These are phyloP conservation scores for Gymnoscelis rufifasciata DNA, from an alignment of 2,888 invertebrate species.

Conservation along the genomic window DNA sequence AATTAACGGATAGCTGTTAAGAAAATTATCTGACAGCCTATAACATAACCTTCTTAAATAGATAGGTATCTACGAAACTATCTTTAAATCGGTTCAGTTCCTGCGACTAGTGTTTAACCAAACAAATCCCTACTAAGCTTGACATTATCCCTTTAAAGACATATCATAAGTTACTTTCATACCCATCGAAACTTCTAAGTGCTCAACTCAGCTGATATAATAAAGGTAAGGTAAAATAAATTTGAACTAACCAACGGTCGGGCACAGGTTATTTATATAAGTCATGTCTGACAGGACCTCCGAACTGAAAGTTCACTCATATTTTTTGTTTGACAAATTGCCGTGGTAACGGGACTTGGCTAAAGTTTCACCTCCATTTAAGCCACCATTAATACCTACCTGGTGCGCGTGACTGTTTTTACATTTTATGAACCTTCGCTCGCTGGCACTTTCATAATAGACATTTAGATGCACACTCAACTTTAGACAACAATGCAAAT, in stretches of 20 bases:
- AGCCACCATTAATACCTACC: slow-evolving; percentile 62
- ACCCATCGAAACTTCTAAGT: slow-evolving; percentile 29
- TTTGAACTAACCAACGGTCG: slow-evolving; percentile 45
- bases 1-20: no score
- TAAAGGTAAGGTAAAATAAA: slow-evolving; percentile 47
- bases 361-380: slow-evolving; percentile 73
- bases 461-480: slow-evolving; percentile 11
- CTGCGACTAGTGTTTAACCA: no score
- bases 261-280: slow-evolving; percentile 65
- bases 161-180: neutral
- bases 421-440: slow-evolving; percentile 41
- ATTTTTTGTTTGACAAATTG: slow-evolving; percentile 77
- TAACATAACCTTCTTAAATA: no score
- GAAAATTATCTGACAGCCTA: no score
- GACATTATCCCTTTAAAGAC: no score
- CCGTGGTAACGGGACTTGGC: slow-evolving; percentile 69
- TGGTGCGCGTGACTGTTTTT: slow-evolving; percentile 51
- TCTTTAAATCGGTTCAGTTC: no score
- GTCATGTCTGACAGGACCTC: slow-evolving; percentile 65
- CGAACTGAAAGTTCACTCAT: slow-evolving; percentile 66
- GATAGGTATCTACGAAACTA: no score
- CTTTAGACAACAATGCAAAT: neutral
- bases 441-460: slow-evolving; percentile 21
- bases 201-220: slow-evolving; percentile 36
- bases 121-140: no score